phyloP scores from a whole-genome alignment of 2,797 vertebrate genomes.

The Myoxocephalus aenaeus region DNA sequence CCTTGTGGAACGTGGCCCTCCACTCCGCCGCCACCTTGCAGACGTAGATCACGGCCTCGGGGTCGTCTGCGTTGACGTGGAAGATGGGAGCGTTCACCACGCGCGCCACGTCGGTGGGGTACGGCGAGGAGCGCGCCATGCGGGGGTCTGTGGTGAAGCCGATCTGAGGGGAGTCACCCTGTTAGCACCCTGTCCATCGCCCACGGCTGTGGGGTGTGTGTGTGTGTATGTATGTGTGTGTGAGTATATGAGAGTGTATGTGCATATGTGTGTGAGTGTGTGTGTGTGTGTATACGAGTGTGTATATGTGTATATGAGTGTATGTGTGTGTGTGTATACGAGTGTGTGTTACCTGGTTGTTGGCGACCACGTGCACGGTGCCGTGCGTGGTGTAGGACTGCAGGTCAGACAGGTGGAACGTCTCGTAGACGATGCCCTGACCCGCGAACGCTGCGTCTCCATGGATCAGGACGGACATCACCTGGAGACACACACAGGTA shows the following conservation, averaged over 20 bases:
- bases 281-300: too few relatives aligned
- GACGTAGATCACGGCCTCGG: slow-evolving; percentile 95
- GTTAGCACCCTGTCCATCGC: too few relatives aligned
- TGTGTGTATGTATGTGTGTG: too few relatives aligned
- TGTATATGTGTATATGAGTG: too few relatives aligned
- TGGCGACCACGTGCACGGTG: slow-evolving; percentile 94
- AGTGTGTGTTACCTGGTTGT: slow-evolving; percentile 90
- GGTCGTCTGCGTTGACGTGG: slow-evolving; percentile 95
- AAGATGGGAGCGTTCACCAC: slow-evolving; percentile 98
- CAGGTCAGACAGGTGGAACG: slow-evolving; percentile 94
- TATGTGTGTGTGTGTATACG: too few relatives aligned
- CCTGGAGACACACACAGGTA: slow-evolving; percentile 79
- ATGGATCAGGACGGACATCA: slow-evolving; percentile 95
- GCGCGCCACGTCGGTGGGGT: slow-evolving; percentile 93
- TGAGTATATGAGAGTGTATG: too few relatives aligned
- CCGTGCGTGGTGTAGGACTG: slow-evolving; percentile 95
- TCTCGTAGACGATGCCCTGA: slow-evolving; percentile 96
- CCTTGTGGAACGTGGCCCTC: slow-evolving; percentile 96
- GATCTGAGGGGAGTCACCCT: slow-evolving; percentile 85
- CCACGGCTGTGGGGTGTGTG: too few relatives aligned
- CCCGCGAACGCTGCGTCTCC: slow-evolving; percentile 95
- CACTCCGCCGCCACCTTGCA: slow-evolving; percentile 96
- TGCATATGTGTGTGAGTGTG: too few relatives aligned
- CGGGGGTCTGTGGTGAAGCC: slow-evolving; percentile 96
- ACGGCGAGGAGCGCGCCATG: slow-evolving; percentile 94